These are phyloP conservation scores for Rhizomys pruinosus DNA, from an alignment of 2,113 vertebrate genomes.

Conservation along the genomic window DNA sequence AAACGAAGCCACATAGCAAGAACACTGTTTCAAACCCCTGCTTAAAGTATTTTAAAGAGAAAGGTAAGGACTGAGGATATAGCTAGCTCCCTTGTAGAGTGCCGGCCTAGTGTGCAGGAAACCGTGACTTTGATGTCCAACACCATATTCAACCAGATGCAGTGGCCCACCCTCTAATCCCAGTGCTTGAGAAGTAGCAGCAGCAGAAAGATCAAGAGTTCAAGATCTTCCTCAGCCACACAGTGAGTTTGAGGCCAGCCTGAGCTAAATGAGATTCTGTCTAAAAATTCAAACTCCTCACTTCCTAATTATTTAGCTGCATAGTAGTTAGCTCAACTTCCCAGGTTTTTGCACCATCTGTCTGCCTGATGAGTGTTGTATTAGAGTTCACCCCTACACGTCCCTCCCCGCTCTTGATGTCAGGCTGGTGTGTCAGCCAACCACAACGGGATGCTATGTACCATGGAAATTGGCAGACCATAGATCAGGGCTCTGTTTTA, in stretches of 20 bases:
- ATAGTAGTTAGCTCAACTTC: too few species aligned
- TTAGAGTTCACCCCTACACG: accelerated
- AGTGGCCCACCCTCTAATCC: background rate
- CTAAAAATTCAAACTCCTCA: background rate
- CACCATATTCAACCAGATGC: background rate
- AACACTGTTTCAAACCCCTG: background rate
- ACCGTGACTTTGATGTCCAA: background rate
- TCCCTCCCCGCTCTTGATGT: accelerated
- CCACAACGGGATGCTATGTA: accelerated
- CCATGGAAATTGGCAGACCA: background rate
- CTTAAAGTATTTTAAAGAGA: background rate
- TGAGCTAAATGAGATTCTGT: background rate
- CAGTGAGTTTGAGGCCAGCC: background rate
- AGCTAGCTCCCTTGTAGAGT: background rate
- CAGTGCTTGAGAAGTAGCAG: background rate
- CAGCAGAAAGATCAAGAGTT: background rate
- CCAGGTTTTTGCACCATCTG: accelerated
- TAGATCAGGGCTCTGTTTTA: background rate
- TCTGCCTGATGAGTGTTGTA: accelerated
- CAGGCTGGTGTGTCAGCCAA: accelerated
- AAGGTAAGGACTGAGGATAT: background rate
- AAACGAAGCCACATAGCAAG: background rate
- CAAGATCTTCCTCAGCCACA: background rate
- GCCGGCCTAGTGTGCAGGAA: background rate
- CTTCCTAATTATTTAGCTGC: background rate